Evolutionary conservation across 2,797 vertebrate genomes (phyloP).

Genomic region (Notamacropus eugenii): DNA sequence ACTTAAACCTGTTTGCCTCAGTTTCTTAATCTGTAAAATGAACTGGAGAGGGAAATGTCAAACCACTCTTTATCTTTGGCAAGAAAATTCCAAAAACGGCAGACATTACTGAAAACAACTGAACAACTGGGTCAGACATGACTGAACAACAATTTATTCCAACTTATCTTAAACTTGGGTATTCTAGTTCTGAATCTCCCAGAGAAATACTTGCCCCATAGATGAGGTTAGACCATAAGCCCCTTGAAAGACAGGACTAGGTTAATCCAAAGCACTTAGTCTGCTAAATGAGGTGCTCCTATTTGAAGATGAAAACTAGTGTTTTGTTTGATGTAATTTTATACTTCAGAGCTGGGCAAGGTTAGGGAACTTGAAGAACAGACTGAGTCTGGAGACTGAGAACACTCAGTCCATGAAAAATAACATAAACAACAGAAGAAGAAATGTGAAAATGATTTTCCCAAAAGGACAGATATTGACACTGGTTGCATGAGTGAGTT

Average conservation of each 20-base stretch:
- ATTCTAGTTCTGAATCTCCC: not conserved
- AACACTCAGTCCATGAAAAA: not conserved
- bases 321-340: not conserved
- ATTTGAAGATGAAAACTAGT: not conserved
- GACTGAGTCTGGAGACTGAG: fast-evolving
- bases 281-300: not conserved
- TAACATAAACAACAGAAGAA: not conserved
- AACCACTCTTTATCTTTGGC: not conserved
- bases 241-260: not conserved
- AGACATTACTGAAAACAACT: not conserved
- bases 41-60: not conserved
- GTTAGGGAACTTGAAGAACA: not conserved
- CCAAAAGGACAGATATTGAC: not conserved
- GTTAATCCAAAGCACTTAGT: not conserved
- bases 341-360: not conserved
- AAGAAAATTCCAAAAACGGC: too few relatives aligned
- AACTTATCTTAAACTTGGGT: not conserved
- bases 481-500: fast-evolving
- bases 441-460: not conserved
- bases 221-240: not conserved
- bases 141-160: not conserved
- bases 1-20: not conserved
- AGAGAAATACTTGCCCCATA: not conserved
- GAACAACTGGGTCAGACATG: not conserved
- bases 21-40: not conserved